Base-by-base conservation (phyloP, 2,113 vertebrate species). In the Pogonocichla stellata region DNA sequence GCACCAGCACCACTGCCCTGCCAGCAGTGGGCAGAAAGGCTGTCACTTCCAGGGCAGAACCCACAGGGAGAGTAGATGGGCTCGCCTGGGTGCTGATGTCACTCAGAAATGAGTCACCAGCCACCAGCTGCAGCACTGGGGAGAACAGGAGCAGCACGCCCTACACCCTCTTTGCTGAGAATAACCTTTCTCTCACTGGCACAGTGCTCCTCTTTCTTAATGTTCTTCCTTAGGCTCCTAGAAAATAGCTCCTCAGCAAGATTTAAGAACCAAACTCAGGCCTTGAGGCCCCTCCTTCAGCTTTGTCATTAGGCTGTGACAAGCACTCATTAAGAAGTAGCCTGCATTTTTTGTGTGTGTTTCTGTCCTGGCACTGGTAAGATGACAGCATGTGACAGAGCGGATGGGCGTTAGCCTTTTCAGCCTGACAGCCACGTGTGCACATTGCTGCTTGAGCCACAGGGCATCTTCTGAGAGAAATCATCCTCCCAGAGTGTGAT, bases 331-430 rank as follows among this genome's bases (percentile, higher is more conserved):
- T 97, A 97, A 96, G 94, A 95, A 95, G 73, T 43, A 90, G 12
- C 45, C 82, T 96, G 91, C 79, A 67, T 91, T 93, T 93, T 95
- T 80, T 91, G 87, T 64, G 86, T 72, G 61, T 82, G 80, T 96
- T 95, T 77, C 80, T 95, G 84, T 95, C 96, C 92, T 54, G 61
- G 92, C 89, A 80, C 85, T 97, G 95, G 72, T 92, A 80, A 93
- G 93, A 84, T 98, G 88, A 97, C 97, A 96, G 78, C 84, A 80
- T 92, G 93, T 97, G 96, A 97, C 97, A 97, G 96, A 91, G 94
- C 3, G 80, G 84, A 97, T 72, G 95, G 97, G 94, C 28, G 36
- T 95, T 95, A 96, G 97, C 85, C 96, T 98, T 97, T 97, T 96
- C 93, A 96, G 96, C 87, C 93, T 97, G 97, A 95, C 95, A 98